phyloP scores from a whole-genome alignment of 2,888 invertebrate species.

The Girardia tigrina region DNA sequence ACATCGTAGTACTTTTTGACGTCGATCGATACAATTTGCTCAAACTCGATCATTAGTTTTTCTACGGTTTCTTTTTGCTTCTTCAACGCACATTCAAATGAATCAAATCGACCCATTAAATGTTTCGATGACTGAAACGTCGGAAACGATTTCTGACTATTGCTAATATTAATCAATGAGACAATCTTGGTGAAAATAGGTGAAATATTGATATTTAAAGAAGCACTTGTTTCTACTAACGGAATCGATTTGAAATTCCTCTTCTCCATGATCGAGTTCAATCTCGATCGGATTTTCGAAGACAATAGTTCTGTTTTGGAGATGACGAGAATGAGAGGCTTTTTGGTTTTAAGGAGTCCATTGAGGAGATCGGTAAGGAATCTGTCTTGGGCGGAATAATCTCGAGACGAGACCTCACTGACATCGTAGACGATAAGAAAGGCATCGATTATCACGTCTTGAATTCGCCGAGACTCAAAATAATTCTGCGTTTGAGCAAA shows the following conservation, averaged over 20 bases:
- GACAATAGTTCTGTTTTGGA: neutral
- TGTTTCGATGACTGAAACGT: neutral
- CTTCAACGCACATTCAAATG: neutral
- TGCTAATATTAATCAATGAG: neutral
- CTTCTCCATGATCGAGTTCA: neutral
- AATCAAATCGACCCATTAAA: neutral
- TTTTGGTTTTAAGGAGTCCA: neutral
- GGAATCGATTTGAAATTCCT: neutral
- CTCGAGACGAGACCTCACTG: neutral
- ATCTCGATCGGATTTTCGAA: neutral
- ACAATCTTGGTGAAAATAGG: neutral
- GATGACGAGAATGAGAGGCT: neutral
- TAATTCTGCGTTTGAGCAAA: neutral
- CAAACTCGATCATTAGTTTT: neutral
- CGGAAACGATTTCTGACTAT: neutral
- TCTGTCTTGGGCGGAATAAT: neutral
- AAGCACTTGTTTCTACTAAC: neutral
- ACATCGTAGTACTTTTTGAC: neutral
- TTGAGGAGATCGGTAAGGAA: neutral
- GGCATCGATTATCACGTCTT: neutral
- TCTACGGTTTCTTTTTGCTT: neutral
- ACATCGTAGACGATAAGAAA: conserved; percentile 23
- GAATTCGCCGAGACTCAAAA: neutral
- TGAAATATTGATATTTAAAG: conserved; percentile 3
- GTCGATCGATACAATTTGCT: neutral